Evolutionary conservation across 2,113 vertebrate species (phyloP).

Genomic region (Phrynocephalus versicolor): DNA sequence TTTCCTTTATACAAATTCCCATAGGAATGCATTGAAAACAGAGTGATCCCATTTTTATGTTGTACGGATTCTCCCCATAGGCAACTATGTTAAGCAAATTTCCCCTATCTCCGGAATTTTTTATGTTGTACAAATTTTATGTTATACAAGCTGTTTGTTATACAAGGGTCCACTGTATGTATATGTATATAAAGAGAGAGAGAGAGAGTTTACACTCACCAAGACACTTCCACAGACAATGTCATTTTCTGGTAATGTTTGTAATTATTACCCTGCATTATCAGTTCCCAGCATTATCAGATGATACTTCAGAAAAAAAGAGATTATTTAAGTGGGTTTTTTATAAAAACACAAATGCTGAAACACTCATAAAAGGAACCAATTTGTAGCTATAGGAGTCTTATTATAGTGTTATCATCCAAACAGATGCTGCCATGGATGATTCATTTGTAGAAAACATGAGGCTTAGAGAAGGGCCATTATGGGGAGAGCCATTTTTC

Average conservation of each 20-base stretch:
- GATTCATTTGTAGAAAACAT: slow-evolving; percentile 17
- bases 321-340: slow-evolving; percentile 64
- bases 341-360: slow-evolving; percentile 39
- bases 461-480: slow-evolving; percentile 4
- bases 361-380: slow-evolving; percentile 60
- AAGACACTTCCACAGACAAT: slow-evolving; percentile 64
- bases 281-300: slow-evolving; percentile 63
- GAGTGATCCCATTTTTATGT: too few species aligned
- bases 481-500: not conserved
- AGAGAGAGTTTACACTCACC: slow-evolving; percentile 62
- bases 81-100: too few species aligned
- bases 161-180: too few species aligned
- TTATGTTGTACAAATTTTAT: too few species aligned
- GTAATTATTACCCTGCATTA: slow-evolving; percentile 70
- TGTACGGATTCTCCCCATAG: too few species aligned
- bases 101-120: too few species aligned
- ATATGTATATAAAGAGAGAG: too few species aligned
- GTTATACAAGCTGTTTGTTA: too few species aligned
- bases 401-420: slow-evolving; percentile 43
- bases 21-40: too few species aligned
- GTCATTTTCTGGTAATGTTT: slow-evolving; percentile 69
- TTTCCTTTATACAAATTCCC: too few species aligned
- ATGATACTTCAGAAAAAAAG: slow-evolving; percentile 68
- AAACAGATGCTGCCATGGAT: slow-evolving; percentile 40
- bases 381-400: slow-evolving; percentile 58